Base-by-base conservation (phyloP, 64 coral and sea anemone genomes). In the Montipora cactus region DNA sequence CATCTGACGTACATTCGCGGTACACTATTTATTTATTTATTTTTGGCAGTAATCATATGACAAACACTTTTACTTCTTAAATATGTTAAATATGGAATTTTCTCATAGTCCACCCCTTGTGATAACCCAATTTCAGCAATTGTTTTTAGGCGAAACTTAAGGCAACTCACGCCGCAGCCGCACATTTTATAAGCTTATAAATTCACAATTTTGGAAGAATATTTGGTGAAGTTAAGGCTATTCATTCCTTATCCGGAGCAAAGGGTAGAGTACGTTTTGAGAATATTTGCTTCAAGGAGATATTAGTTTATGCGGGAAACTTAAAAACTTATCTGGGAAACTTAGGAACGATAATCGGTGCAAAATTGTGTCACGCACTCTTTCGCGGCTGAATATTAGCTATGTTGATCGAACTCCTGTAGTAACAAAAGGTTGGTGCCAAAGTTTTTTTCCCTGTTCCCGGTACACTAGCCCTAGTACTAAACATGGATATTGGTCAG, bases 401-500 rank as follows among this genome's bases (percentile, higher is more conserved):
- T 72, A 72, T 25, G 68, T 72, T 72, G 16, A 20, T 72, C 20
- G 14, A 72, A 72, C 68, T 20, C 68, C 19, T 72, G 19, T 72
- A 5, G 68, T 72, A 22, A 1, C 0, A 72, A 50, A 79, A 80
- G 19, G 16, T 80, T 19, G 57, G 78, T 80, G 78, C 78, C 78
- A 80, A 80, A 80, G 8, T 0, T 80, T 80, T 55, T 80, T 57
- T 80, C 59, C 49, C 51, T 80, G 78, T 80, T 80, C 10, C 78
- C 6, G 78, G 78, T 80, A 80, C 51, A 80, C 49, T 58, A 58
- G 49, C 18, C 78, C 78, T 80, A 80, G 49, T 57, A 57, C 49
- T 80, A n/a, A 80, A 80, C 50, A 80, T 80, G 78, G 16, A 55
- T 79, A 79, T 19, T 79, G 18, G 45, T 79, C 77, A 79, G 77